phyloP scores from a whole-genome alignment of 2,113 vertebrate species.

The Rhynchomys soricoides region DNA sequence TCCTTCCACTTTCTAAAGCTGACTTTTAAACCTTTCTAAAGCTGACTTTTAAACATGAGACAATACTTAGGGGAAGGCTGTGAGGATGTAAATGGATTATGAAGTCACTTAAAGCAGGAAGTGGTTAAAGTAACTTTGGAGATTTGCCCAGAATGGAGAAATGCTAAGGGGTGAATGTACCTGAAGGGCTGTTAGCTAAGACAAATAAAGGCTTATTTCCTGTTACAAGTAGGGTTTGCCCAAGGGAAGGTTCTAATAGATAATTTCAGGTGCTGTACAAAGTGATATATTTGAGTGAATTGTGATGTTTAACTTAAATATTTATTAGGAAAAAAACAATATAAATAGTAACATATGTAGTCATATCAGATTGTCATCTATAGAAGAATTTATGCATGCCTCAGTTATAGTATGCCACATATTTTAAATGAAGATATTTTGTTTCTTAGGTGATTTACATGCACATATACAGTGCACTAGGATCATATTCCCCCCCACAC shows the following conservation, averaged over 20 bases:
- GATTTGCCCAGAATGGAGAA: not conserved
- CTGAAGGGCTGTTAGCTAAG: not conserved
- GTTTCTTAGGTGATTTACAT: not conserved
- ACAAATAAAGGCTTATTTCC: constrained; percentile 1
- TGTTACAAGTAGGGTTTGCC: not conserved
- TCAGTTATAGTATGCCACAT: not conserved
- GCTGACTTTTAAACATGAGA: not conserved
- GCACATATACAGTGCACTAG: not conserved
- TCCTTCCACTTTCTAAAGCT: constrained; percentile 14
- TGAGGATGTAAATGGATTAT: not conserved
- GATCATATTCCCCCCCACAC: not conserved
- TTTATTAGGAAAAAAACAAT: constrained; percentile 20
- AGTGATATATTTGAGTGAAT: constrained; percentile 22
- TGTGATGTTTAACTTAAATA: not conserved
- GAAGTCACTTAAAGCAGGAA: constrained; percentile 19
- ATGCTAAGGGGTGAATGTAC: not conserved
- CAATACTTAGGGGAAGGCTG: not conserved
- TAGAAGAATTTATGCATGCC: not conserved
- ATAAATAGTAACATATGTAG: not conserved
- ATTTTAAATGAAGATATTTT: not conserved
- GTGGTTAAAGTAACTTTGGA: not conserved
- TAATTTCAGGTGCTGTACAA: not conserved
- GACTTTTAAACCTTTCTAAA: constrained; percentile 29
- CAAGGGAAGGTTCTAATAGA: not conserved
- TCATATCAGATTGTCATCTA: not conserved